Evolutionary conservation across 2,797 vertebrate species (phyloP), one percentile per base, ranked within the genome.

Genomic region (Microctenopoma lineatum): DNA sequence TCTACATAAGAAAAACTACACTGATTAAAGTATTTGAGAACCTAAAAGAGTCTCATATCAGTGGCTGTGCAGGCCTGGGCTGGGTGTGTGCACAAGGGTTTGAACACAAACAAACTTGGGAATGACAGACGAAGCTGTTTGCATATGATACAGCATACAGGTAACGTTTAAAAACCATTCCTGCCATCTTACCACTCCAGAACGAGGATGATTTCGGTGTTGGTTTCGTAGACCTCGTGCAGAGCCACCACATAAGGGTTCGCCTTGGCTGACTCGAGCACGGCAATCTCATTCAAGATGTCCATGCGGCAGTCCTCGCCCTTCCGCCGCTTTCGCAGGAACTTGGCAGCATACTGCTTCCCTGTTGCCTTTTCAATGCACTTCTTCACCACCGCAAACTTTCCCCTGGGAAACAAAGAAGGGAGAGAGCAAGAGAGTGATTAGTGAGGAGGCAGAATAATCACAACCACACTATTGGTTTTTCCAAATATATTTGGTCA

Each of bases 311-410:
- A 95, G 88, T 95, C 94, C 78, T 88, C 86, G 36, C 95, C 95
- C 86, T 94, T 95, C 59, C 95, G 89, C 4, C 94, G 88, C 80
- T 95, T 95, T 71, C 94, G 86, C 81, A 95, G 89, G 80, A 95
- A 95, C 89, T 96, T 96, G 84, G 95, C 95, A 4, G 95, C 95
- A 0, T 92, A 93, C 84, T 94, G 94, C 74, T 91, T 92, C 69
- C 94, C 93, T 0, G 94, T 94, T 5, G 91, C 80, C 80, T 95
- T 95, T 83, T 96, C 94, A 1, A 94, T 79, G 84, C 95, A 96
- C 90, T 93, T 95, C 75, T 95, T 95, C 32, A 96, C 95, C 79
- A 96, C 95, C 1, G 95, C 95, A 90, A 96, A 96, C 80, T 96
- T 96, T 60, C 95, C 95, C 91, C 95, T 96, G 81, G 64, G 78